Evolutionary conservation across 2,888 invertebrate species (phyloP).

Genomic region (Palloptera scutellata): DNA sequence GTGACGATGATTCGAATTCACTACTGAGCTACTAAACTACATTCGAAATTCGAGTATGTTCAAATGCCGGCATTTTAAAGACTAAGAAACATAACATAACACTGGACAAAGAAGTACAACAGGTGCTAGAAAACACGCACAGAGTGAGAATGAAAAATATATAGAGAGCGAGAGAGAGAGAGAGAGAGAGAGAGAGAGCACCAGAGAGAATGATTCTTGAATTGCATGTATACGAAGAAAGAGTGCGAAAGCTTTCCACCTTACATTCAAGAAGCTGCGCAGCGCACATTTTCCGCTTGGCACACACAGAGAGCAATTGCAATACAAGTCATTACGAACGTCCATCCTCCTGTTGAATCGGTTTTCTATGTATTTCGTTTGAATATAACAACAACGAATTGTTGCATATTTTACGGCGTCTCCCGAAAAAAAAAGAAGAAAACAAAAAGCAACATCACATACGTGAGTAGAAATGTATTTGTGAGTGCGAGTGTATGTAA

Average conservation of each 20-base stretch:
- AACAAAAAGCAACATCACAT: not conserved
- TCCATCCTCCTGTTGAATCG: conserved; percentile 54
- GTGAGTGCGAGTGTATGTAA: no score
- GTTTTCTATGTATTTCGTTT: not conserved
- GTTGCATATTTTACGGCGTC: conserved; percentile 55
- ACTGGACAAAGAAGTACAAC: conserved; percentile 8
- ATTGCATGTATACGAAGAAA: not conserved
- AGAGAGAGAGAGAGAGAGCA: conserved; percentile 1
- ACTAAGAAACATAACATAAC: not conserved
- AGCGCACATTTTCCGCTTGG: not conserved
- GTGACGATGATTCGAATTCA: not conserved
- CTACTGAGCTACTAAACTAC: not conserved
- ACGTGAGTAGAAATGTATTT: conserved; percentile 26
- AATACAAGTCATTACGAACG: conserved; percentile 9
- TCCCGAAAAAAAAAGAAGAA: not conserved
- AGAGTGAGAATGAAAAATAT: not conserved
- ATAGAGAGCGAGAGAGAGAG: not conserved
- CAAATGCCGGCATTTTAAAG: not conserved
- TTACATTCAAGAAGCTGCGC: not conserved
- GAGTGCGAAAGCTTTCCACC: no score
- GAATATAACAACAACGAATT: conserved; percentile 39
- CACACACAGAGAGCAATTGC: not conserved
- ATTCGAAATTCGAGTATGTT: not conserved
- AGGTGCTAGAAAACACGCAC: conserved; percentile 16
- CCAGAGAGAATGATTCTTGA: not conserved